phyloP scores from a whole-genome alignment of 1,140 invertebrate genomes.

The Pentalonia nigronervosa region DNA sequence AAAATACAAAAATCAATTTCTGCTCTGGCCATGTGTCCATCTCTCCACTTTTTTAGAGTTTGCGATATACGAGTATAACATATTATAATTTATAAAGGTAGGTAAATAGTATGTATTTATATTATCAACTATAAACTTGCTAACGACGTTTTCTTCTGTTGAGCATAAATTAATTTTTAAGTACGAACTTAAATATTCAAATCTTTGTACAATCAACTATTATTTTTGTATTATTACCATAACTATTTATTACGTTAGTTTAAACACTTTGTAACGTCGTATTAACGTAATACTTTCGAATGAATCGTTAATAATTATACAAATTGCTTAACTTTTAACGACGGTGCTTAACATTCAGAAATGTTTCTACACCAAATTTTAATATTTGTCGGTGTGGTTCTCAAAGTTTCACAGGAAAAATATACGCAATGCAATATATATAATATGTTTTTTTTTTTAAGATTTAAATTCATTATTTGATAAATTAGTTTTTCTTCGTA shows the following conservation, averaged over 20 bases:
- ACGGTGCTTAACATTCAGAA: conserved; percentile 7
- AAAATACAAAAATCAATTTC: no score
- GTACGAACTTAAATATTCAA: not conserved
- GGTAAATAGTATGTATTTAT: not conserved
- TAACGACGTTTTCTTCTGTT: not conserved
- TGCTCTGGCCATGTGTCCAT: no score
- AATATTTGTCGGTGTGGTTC: not conserved
- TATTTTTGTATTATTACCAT: not conserved
- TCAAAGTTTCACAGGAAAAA: not conserved
- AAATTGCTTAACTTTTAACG: conserved; percentile 3
- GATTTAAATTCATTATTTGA: not conserved
- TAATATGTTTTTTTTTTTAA: not conserved
- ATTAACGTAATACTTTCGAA: not conserved
- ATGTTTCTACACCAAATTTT: not conserved
- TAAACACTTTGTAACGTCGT: not conserved
- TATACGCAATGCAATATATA: not conserved
- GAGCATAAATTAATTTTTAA: not conserved
- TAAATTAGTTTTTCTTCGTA: not conserved
- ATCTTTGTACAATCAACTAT: not conserved
- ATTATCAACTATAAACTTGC: not conserved
- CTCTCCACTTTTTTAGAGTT: no score
- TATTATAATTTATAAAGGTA: no score
- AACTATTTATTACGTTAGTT: not conserved
- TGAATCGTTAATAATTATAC: not conserved
- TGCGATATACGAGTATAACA: no score